These are phyloP conservation scores for Agelastica alni DNA, from an alignment of 2,888 invertebrate species.

Conservation along the genomic window DNA sequence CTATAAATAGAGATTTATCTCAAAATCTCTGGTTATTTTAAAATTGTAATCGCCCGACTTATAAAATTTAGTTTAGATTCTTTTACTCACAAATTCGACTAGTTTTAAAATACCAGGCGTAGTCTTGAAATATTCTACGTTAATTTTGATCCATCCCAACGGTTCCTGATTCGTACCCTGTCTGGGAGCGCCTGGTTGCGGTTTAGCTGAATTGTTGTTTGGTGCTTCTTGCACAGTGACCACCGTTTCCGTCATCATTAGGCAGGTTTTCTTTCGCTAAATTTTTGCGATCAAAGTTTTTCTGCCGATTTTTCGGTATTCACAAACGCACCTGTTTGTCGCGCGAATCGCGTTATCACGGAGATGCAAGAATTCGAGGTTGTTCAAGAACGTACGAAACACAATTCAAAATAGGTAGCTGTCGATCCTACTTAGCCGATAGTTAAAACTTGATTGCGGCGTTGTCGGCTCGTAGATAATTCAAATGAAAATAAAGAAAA, in stretches of 20 bases:
- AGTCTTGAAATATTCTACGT: constrained; percentile 79
- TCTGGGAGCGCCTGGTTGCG: constrained; percentile 42
- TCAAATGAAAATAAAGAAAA: no score
- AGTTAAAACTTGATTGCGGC: constrained; percentile 13
- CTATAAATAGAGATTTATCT: no score
- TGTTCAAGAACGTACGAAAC: constrained; percentile 12
- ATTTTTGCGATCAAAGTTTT: no score
- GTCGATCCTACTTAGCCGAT: constrained; percentile 25
- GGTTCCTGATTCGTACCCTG: constrained; percentile 56
- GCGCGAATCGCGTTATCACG: constrained; percentile 9
- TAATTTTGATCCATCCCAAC: constrained; percentile 74
- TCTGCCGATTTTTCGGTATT: constrained; percentile 6
- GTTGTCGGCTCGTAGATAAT: constrained; percentile 9
- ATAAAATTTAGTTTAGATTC: not conserved
- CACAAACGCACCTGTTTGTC: not conserved
- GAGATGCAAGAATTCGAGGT: constrained; percentile 6
- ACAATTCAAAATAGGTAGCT: constrained; percentile 33
- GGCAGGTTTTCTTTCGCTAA: constrained; percentile 22
- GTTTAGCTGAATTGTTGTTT: constrained; percentile 53
- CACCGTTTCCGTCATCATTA: constrained; percentile 83
- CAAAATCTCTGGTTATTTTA: no score
- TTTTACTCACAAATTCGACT: constrained; percentile 74
- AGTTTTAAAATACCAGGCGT: constrained; percentile 82
- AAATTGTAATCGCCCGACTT: no score
- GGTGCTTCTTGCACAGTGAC: constrained; percentile 76